Evolutionary conservation across 2,888 invertebrate species (phyloP).

Genomic region (Dyspetes luteomarginatus): DNA sequence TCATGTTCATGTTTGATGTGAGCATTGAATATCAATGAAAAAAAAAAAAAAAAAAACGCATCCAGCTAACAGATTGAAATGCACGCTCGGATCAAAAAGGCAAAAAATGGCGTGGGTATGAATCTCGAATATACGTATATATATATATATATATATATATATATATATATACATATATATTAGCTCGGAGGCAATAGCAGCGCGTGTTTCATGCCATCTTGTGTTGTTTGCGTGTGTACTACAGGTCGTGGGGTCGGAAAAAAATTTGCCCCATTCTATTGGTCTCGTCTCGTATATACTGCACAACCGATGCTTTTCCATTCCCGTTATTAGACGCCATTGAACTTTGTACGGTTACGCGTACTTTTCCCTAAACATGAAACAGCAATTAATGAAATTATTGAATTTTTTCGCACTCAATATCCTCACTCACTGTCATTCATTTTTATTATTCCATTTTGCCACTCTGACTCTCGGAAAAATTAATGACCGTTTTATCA

Average conservation of each 20-base stretch:
- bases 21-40: constrained; percentile 9
- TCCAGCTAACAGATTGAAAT: constrained; percentile 58
- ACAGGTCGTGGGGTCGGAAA: constrained; percentile 44
- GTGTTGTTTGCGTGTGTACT: constrained; percentile 51
- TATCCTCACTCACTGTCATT: neutral
- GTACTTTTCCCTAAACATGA: constrained; percentile 38
- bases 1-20: constrained; percentile 1
- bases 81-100: constrained; percentile 43
- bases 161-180: no score
- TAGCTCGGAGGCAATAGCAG: constrained; percentile 21
- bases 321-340: constrained; percentile 62
- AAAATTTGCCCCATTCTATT: constrained; percentile 25
- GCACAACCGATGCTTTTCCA: constrained; percentile 51
- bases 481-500: no score
- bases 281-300: constrained; percentile 2
- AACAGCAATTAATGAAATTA: constrained; percentile 55
- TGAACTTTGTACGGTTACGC: constrained; percentile 27
- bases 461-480: neutral
- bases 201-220: constrained; percentile 46
- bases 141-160: no score
- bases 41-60: constrained; percentile 6
- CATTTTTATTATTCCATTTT: constrained; percentile 8
- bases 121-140: constrained; percentile 36
- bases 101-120: constrained; percentile 32
- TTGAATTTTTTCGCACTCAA: constrained; percentile 38